phyloP scores from a whole-genome alignment of 2,797 vertebrate genomes.

The Nyctalus aviator region DNA sequence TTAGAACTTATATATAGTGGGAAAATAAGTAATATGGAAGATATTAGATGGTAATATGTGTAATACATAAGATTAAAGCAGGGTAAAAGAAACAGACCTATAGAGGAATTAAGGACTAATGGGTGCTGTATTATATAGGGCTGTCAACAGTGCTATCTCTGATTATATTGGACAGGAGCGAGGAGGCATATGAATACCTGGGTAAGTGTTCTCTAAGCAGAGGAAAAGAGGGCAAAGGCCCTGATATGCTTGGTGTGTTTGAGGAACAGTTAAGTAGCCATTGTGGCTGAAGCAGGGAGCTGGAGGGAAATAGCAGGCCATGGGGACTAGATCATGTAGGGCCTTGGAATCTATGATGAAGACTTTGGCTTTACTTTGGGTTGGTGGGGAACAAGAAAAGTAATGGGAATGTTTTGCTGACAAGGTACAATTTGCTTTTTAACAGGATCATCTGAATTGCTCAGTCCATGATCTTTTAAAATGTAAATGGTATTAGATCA shows the following conservation, averaged over 20 bases:
- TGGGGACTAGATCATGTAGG: background rate
- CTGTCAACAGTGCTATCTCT: background rate
- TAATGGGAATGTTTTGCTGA: background rate
- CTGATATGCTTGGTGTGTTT: background rate
- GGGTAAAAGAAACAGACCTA: background rate
- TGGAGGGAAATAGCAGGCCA: background rate
- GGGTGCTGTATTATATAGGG: background rate
- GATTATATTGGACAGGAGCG: background rate
- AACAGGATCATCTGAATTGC: background rate
- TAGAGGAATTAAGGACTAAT: background rate
- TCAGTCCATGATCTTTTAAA: background rate
- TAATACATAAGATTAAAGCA: background rate
- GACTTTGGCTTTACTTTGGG: background rate
- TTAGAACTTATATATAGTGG: background rate
- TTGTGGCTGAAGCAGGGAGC: background rate
- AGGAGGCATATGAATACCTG: background rate
- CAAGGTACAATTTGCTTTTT: background rate
- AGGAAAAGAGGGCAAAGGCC: background rate
- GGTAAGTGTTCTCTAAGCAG: background rate
- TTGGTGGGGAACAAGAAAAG: background rate
- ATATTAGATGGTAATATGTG: background rate
- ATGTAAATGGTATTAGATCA: background rate
- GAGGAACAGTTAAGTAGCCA: background rate
- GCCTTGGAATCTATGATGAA: background rate
- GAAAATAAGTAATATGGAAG: constrained; percentile 23